phyloP scores from a whole-genome alignment of 2,113 vertebrate species.

The Pluvialis apricaria region DNA sequence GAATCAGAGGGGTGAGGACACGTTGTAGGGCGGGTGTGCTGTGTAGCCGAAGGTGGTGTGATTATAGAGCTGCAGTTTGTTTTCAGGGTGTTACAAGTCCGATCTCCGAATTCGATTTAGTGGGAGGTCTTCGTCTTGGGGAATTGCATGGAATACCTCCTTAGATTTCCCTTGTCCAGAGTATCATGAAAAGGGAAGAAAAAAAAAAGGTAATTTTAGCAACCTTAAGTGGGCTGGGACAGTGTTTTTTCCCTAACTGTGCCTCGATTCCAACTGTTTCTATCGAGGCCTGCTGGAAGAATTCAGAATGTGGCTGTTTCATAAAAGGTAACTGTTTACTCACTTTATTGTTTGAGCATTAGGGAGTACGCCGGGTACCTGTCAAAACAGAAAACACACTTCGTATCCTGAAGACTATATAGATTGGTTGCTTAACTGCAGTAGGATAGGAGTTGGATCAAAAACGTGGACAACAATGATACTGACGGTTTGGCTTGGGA shows the following conservation, averaged over 20 bases:
- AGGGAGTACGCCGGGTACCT: background rate
- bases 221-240: no score
- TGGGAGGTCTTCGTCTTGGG: background rate
- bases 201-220: background rate
- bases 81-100: background rate
- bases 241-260: background rate
- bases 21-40: background rate
- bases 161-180: background rate
- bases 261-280: background rate
- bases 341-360: background rate
- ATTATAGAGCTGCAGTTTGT: background rate
- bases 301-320: background rate
- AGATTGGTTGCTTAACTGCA: background rate
- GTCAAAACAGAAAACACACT: rapidly evolving
- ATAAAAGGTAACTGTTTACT: rapidly evolving
- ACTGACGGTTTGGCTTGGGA: background rate
- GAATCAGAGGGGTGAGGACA: background rate
- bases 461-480: rapidly evolving
- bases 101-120: background rate
- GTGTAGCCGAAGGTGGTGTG: background rate
- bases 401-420: rapidly evolving
- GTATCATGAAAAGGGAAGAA: background rate
- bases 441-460: background rate
- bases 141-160: rapidly evolving
- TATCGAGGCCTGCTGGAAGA: background rate